A percentile compares a stretch with the other conserved stretches of the same genome.
These are phyloP conservation scores for Uropetala carovei DNA, from an alignment of 2,888 invertebrate species.

Conservation along the genomic window DNA sequence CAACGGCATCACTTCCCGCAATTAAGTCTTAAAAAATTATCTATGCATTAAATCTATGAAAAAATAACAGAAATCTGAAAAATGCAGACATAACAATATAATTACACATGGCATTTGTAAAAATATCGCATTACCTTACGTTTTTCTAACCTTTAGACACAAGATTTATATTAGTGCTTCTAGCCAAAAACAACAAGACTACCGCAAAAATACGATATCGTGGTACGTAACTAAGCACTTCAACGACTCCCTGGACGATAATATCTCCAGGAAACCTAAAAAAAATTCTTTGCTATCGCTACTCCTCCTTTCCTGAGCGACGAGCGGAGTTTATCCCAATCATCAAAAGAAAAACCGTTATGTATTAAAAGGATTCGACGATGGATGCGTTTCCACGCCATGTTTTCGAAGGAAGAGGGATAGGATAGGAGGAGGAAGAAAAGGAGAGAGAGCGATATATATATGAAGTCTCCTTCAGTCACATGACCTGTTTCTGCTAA, in stretches of 20 bases:
- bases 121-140: too few species aligned
- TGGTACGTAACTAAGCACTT: background rate
- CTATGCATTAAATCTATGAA: too few species aligned
- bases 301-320: background rate
- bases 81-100: too few species aligned
- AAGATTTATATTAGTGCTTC: background rate
- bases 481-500: background rate
- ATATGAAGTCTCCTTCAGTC: background rate
- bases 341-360: background rate
- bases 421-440: background rate
- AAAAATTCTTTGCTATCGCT: background rate
- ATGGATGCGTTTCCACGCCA: background rate
- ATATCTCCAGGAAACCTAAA: background rate
- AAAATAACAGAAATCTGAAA: too few species aligned
- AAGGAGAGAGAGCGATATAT: background rate
- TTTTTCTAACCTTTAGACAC: background rate
- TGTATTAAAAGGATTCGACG: background rate
- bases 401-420: background rate
- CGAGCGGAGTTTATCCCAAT: background rate
- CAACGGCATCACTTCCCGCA: too few species aligned
- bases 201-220: background rate
- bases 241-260: background rate
- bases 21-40: too few species aligned
- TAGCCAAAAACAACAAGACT: background rate
- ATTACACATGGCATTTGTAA: too few species aligned